Evolutionary conservation across 2,797 vertebrate genomes (phyloP), one percentile per base, ranked within the genome.

Genomic region (Heliangelus exortis): DNA sequence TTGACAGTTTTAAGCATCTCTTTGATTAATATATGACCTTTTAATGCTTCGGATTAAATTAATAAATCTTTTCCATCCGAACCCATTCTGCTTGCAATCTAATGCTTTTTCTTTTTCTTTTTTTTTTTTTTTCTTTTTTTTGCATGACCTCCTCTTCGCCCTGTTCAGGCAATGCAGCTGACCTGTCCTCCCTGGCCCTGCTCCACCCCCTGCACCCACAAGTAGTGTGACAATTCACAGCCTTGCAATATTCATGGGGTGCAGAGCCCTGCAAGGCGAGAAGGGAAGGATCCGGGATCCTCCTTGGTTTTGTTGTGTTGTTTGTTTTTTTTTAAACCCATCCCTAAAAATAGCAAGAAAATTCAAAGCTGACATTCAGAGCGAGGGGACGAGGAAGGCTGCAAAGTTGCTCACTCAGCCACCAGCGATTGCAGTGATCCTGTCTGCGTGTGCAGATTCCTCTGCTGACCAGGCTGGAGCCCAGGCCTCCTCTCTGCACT

Each of bases 401-500:
- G 92, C 74, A 92, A 94, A 93, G 87, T 93, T 96, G 95, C 96
- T 95, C 96, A 93, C 94, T 96, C 95, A 91, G 95, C 95, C 95
- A 81, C 85, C 96, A 92, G 87, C 84, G 51, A 93, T 71, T 86
- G 92, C 94, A 84, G 77, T 10, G 87, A 94, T 95, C 92, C 92
- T 91, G 95, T 95, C 93, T 96, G 96, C 96, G 94, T 96, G 94
- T 96, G 96, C 95, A 96, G 93, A 96, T 96, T 96, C 95, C 92
- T 93, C 67, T 96, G 93, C 92, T 96, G 96, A 95, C 82, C 94
- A 41, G 93, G 96, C 91, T 94, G 92, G 33, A 94, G 92, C 77
- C 43, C 87, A 71, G 87, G 89, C 92, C 89, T 91, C 53, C 71
- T 10, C 87, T 83, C 82, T 9, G 15, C 79, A 25, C 9, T 0